Conservation (phyloP, 2,888 invertebrate species). For the Pandemis cinnamomeana region DNA sequence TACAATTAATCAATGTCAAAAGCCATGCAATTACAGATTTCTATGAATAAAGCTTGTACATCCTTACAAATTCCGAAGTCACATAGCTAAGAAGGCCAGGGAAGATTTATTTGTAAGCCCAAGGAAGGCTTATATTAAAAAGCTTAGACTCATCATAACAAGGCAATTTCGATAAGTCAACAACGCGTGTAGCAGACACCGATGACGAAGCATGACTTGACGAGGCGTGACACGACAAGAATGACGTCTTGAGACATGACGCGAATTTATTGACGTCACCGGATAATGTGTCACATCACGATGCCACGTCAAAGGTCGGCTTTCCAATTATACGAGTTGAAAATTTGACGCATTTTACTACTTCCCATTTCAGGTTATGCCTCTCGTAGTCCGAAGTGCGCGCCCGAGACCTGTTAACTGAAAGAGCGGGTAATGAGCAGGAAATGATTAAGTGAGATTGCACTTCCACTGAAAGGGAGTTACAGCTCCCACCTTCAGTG, state of each 20-base stretch:
- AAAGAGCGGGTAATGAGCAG: conserved; percentile 43
- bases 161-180: conserved; percentile 70
- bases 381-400: conserved; percentile 22
- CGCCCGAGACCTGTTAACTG: conserved; percentile 32
- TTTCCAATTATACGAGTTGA: conserved; percentile 20
- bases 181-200: conserved; percentile 60
- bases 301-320: conserved; percentile 40
- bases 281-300: conserved; percentile 54
- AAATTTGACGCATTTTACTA: conserved; percentile 8
- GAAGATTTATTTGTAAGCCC: conserved; percentile 52
- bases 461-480: conserved; percentile 40
- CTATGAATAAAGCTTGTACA: neutral
- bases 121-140: conserved; percentile 59
- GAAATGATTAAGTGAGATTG: conserved; percentile 43
- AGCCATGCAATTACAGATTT: neutral
- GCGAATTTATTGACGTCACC: conserved; percentile 64
- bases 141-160: conserved; percentile 63
- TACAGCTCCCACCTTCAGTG: conserved; percentile 26
- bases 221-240: conserved; percentile 58
- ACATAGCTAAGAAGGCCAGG: conserved; percentile 45
- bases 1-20: neutral
- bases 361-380: conserved; percentile 23
- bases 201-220: conserved; percentile 63
- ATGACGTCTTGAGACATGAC: conserved; percentile 57
- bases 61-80: conserved; percentile 1